These are phyloP conservation scores for Clinocottus analis DNA, from an alignment of 2,113 vertebrate species.

Conservation along the genomic window DNA sequence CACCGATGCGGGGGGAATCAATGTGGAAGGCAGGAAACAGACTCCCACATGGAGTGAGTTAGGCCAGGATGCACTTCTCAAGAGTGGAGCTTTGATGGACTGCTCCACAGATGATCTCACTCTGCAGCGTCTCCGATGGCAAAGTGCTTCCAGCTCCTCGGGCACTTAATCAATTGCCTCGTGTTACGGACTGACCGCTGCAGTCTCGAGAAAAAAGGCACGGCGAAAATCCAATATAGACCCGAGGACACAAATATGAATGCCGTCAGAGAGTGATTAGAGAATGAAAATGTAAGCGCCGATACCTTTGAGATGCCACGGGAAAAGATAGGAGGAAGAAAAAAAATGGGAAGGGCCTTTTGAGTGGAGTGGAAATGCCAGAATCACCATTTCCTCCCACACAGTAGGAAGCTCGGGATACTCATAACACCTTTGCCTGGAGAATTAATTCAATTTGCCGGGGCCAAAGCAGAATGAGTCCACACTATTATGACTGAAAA, in stretches of 20 bases:
- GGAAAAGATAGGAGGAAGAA: background rate
- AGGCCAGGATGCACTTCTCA: slow-evolving; percentile 18
- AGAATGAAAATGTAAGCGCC: slow-evolving; percentile 19
- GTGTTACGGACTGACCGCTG: slow-evolving; percentile 48
- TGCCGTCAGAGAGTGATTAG: slow-evolving; percentile 26
- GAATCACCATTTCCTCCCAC: slow-evolving; percentile 52
- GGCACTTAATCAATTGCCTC: slow-evolving; percentile 65
- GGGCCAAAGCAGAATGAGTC: slow-evolving; percentile 60
- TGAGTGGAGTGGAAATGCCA: slow-evolving; percentile 20
- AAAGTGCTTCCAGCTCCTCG: slow-evolving; percentile 62
- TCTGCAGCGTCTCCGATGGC: slow-evolving; percentile 56
- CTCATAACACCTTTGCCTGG: slow-evolving; percentile 67
- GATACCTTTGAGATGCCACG: slow-evolving; percentile 39
- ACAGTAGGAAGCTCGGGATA: slow-evolving; percentile 49
- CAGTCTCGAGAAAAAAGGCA: too few species aligned
- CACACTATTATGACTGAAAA: slow-evolving; percentile 54
- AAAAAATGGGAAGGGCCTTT: slow-evolving; percentile 24
- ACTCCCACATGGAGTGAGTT: background rate
- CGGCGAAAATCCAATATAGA: slow-evolving; percentile 45
- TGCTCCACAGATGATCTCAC: slow-evolving; percentile 47
- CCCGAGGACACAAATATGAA: slow-evolving; percentile 37
- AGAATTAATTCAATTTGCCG: slow-evolving; percentile 72
- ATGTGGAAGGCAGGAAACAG: slow-evolving; percentile 9
- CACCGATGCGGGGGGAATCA: slow-evolving; percentile 12
- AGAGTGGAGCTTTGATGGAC: slow-evolving; percentile 44